Conservation (phyloP, 2,797 vertebrate species). For the Botia kubotai region DNA sequence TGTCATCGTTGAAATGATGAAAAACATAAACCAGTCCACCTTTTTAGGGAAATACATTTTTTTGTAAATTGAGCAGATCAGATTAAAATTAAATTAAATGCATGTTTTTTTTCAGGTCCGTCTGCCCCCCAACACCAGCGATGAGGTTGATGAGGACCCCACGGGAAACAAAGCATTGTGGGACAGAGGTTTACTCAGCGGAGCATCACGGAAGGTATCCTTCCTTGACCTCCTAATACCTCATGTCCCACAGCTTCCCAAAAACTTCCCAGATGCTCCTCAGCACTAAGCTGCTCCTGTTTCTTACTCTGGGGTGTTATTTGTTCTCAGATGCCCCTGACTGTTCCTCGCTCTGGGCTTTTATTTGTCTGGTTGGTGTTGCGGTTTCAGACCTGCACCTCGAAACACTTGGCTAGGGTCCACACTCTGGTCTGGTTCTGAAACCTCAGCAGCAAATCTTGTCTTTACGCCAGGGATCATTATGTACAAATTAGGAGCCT, state of each 20-base stretch:
- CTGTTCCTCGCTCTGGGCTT: too few relatives aligned
- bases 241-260: neutral
- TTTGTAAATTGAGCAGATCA: neutral
- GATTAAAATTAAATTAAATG: neutral
- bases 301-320: conserved; percentile 44
- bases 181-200: conserved; percentile 96
- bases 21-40: too few relatives aligned
- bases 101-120: conserved; percentile 81
- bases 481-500: conserved; percentile 46
- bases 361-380: conserved; percentile 51
- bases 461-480: conserved; percentile 48
- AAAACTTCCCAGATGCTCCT: conserved; percentile 16
- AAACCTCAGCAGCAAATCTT: conserved; percentile 52
- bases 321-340: too few relatives aligned
- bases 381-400: conserved; percentile 45
- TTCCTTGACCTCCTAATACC: neutral
- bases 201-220: conserved; percentile 95
- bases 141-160: conserved; percentile 97
- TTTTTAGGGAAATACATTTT: neutral
- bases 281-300: conserved; percentile 15
- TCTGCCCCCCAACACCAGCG: conserved; percentile 94
- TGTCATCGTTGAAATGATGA: too few relatives aligned
- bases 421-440: conserved; percentile 36
- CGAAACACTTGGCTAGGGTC: conserved; percentile 31
- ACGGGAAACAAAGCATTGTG: conserved; percentile 99